Conservation (phyloP, 2,113 vertebrate genomes). For the Vidua macroura region DNA sequence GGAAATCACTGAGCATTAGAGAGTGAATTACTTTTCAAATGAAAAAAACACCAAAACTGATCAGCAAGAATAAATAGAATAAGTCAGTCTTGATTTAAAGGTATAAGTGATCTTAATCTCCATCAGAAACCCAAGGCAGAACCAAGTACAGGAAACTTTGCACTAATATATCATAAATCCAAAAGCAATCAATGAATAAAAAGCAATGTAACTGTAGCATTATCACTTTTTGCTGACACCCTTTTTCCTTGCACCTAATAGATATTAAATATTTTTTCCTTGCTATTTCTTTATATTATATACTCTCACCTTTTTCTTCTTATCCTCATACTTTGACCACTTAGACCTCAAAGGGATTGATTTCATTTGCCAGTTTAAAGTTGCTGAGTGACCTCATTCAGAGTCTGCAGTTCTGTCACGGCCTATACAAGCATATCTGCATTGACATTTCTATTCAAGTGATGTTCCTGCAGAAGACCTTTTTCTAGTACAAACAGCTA, state of each 20-base stretch:
- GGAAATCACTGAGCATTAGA: background rate
- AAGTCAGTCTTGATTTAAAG: background rate
- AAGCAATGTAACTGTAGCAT: background rate
- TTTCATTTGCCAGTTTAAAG: background rate
- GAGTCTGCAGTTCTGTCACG: background rate
- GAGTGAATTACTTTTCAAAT: background rate
- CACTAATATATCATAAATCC: background rate
- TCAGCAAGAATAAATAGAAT: background rate
- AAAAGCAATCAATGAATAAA: background rate
- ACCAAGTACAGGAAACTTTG: background rate
- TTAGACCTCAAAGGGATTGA: background rate
- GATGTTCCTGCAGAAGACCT: background rate
- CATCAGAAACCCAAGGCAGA: background rate
- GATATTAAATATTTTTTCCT: background rate
- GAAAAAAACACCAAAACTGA: background rate
- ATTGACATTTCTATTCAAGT: background rate
- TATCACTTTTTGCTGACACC: background rate
- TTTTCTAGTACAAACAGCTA: background rate
- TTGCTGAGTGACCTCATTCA: background rate
- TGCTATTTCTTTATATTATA: background rate
- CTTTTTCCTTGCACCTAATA: background rate
- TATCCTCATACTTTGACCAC: background rate
- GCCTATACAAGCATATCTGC: background rate
- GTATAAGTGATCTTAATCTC: background rate
- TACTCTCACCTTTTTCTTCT: background rate